Evolutionary conservation across 1,140 invertebrate genomes (phyloP).

Genomic region (Cyrtorhinus lividipennis): DNA sequence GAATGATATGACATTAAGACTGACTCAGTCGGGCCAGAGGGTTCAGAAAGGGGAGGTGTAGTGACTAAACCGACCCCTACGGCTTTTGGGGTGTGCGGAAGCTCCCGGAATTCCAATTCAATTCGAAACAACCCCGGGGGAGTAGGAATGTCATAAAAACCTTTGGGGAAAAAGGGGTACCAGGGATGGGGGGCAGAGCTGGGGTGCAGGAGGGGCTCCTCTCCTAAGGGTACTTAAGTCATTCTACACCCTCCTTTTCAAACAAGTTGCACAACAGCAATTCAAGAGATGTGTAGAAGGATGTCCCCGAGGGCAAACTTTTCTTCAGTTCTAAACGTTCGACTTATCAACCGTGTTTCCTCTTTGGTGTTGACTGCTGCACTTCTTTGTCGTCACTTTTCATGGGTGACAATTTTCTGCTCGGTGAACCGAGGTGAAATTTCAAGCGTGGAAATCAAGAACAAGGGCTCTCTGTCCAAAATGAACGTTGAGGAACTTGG

Average conservation of each 20-base stretch:
- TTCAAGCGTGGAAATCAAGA: no score
- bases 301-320: no score
- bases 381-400: no score
- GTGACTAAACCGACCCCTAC: not conserved
- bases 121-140: conserved; percentile 13
- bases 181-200: not conserved
- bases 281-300: no score
- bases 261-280: not conserved
- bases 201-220: not conserved
- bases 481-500: no score
- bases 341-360: no score
- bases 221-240: conserved; percentile 6
- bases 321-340: no score
- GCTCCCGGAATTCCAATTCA: conserved; percentile 15
- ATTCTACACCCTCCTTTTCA: not conserved
- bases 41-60: not conserved
- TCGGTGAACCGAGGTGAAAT: no score
- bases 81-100: not conserved
- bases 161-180: not conserved
- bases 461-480: no score
- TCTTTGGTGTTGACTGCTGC: no score
- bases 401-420: no score
- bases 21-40: not conserved
- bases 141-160: conserved; percentile 13
- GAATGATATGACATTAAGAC: conserved; percentile 5